Percentiles rank a stretch among this genome's conserved stretches.
Evolutionary conservation across 2,113 vertebrate species (phyloP).

Genomic region (Pygoscelis adeliae): DNA sequence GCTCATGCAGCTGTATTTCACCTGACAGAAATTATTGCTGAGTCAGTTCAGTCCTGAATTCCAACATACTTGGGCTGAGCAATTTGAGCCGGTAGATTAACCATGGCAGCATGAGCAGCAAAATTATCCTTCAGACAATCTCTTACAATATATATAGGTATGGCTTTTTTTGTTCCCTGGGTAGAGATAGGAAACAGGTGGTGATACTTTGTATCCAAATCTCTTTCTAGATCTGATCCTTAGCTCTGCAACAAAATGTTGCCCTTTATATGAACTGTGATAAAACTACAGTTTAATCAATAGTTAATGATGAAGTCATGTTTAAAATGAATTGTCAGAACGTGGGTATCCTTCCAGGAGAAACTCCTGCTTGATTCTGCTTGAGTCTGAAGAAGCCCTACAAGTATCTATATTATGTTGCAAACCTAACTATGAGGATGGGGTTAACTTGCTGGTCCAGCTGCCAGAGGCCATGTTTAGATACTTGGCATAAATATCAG

Average conservation of each 20-base stretch:
- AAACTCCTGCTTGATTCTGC: not conserved
- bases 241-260: not conserved
- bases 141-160: not conserved
- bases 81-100: not conserved
- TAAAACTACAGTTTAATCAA: not conserved
- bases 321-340: not conserved
- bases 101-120: not conserved
- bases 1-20: not conserved
- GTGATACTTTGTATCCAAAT: not conserved
- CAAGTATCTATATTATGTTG: not conserved
- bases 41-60: not conserved
- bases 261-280: not conserved
- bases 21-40: not conserved
- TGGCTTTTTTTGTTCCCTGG: not conserved
- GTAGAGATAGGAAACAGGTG: not conserved
- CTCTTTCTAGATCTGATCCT: not conserved
- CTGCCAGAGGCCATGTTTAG: not conserved
- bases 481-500: not conserved
- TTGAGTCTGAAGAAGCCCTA: not conserved
- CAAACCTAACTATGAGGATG: not conserved
- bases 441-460: not conserved
- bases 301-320: not conserved
- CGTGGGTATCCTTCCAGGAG: not conserved
- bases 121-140: not conserved
- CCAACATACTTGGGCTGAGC: accelerated